Evolutionary conservation across 2,113 vertebrate species (phyloP), one percentile per base, ranked within the genome.

Genomic region (Rhadina sibilatrix): DNA sequence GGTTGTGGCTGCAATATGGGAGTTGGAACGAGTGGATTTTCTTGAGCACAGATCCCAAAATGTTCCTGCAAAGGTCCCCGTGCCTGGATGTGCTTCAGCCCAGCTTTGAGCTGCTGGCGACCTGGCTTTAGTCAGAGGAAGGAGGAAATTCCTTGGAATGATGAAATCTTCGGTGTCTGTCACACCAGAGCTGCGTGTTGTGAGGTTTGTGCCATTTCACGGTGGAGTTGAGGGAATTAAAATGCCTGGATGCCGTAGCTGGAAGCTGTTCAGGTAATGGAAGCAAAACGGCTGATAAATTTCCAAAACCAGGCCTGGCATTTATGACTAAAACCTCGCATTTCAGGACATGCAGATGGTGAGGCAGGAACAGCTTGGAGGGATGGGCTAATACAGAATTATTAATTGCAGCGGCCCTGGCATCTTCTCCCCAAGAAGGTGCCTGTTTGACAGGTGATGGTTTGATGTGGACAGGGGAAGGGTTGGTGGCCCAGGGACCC

Each of bases 1-100:
- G 97, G 94, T 97, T 97, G 97, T 25, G 61, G 96, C 94, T 84
- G 96, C 97, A 97, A 94, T 97, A 94, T 95, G 96, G 98, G 96
- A 96, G 94, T 44, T 94, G 97, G 93, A 97, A 95, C 6, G 10
- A 71, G 91, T 82, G 1, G 24, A 64, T 94, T 94, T 92, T 33
- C 85, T 87, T 60, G 74, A 95, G 61, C 12, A 61, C 8, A 5
- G 82, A 72, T 68, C 83, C 78, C 19, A 68, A 57, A 80, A 72
- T 20, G 57, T 63, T 83, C 9, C 96, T 72, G 74, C 13, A 1
- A 11, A 84, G 47, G 59, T 10, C 65, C 49, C 88, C 1, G 25
- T 64, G 70, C 85, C 81, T 89, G 76, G 12, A 4, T 37, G 87
- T 64, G 89, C 91, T n/a, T 2, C 6, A 83, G 83, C 83, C 87